Evolutionary conservation across 2,888 invertebrate genomes (phyloP).

Genomic region (Gymnoscelis rufifasciata): DNA sequence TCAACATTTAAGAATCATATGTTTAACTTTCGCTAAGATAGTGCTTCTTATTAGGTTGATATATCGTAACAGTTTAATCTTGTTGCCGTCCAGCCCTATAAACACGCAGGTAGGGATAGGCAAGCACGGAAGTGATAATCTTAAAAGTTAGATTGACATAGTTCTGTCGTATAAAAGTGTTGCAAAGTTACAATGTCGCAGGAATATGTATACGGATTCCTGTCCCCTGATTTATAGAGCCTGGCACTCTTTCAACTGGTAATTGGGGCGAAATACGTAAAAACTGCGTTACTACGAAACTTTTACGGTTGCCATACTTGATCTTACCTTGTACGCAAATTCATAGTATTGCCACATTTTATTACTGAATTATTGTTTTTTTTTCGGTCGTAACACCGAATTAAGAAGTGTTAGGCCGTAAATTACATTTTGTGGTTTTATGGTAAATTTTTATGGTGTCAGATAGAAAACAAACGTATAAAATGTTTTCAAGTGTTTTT

Average conservation of each 20-base stretch:
- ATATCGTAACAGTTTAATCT: conserved; percentile 24
- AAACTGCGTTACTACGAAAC: conserved; percentile 44
- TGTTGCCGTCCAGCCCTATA: conserved; percentile 43
- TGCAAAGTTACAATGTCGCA: conserved; percentile 64
- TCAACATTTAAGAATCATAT: neutral
- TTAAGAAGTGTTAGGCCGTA: conserved; percentile 28
- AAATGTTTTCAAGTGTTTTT: conserved; percentile 25
- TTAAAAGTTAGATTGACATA: conserved; percentile 77
- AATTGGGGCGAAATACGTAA: conserved; percentile 63
- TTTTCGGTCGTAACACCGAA: conserved; percentile 26
- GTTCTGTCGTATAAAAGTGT: conserved; percentile 66
- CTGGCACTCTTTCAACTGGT: conserved; percentile 67
- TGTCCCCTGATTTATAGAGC: conserved; percentile 54
- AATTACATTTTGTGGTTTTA: conserved; percentile 28
- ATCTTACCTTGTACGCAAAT: conserved; percentile 16
- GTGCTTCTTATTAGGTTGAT: conserved; percentile 11
- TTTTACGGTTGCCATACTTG: conserved; percentile 32
- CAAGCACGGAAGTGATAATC: conserved; percentile 70
- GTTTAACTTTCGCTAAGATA: neutral
- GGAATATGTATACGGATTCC: conserved; percentile 43
- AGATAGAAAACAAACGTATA: conserved; percentile 30
- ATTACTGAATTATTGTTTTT: conserved; percentile 24
- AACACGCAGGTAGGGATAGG: conserved; percentile 57
- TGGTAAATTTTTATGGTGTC: conserved; percentile 27
- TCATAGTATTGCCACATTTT: conserved; percentile 20